Conservation (phyloP, 2,797 vertebrate genomes). For the Microchirus variegatus region DNA sequence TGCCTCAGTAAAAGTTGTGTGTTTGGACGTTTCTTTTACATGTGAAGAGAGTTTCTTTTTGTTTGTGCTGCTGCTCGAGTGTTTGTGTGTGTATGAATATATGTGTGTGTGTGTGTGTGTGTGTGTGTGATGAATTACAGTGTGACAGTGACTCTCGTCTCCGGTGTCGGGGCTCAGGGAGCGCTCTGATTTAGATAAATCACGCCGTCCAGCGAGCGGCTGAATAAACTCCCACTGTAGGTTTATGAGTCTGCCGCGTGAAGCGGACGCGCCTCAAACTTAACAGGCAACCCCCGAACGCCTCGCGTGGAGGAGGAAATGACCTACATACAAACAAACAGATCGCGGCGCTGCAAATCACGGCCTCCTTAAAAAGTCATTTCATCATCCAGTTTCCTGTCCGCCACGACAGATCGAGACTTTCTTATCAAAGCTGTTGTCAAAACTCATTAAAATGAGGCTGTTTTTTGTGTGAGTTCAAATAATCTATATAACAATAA, state of each 20-base stretch:
- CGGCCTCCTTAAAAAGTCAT: slow-evolving; percentile 18
- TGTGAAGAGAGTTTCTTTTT: background rate
- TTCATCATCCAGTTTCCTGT: background rate
- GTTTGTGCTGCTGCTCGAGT: background rate
- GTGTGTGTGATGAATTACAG: background rate
- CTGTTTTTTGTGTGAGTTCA: no score
- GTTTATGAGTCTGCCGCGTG: background rate
- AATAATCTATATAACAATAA: no score
- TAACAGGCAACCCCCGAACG: background rate
- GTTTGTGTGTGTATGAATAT: background rate
- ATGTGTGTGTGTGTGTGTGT: background rate
- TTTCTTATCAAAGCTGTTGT: background rate
- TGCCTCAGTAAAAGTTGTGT: no score
- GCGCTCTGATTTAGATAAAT: background rate
- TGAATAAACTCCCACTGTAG: background rate
- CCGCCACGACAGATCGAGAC: background rate
- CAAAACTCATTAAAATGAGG: no score
- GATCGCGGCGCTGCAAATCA: slow-evolving; percentile 40
- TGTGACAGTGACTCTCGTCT: background rate
- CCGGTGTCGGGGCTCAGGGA: background rate
- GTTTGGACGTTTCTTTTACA: no score
- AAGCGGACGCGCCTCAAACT: background rate
- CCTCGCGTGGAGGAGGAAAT: slow-evolving; percentile 34
- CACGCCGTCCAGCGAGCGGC: background rate
- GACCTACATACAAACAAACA: slow-evolving; percentile 71